These are phyloP conservation scores for Aptenodytes forsteri DNA, from an alignment of 2,113 vertebrate species.

Conservation along the genomic window DNA sequence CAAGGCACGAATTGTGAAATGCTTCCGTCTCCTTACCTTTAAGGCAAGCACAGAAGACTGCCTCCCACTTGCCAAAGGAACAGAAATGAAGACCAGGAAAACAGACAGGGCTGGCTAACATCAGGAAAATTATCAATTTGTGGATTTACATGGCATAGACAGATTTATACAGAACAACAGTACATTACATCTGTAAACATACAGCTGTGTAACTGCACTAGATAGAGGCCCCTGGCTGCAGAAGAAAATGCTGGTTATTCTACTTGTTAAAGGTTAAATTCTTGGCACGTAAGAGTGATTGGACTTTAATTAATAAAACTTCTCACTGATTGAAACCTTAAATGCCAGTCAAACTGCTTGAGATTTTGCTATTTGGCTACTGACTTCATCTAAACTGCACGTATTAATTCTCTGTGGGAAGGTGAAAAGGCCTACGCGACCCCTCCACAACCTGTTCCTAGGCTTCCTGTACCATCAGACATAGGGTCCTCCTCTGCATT, in stretches of 20 bases:
- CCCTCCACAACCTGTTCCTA: background rate
- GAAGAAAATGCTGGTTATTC: background rate
- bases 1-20: background rate
- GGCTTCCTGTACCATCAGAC: background rate
- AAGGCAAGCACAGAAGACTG: background rate
- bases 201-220: background rate
- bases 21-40: background rate
- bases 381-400: background rate
- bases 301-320: background rate
- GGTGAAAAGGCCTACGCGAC: accelerated
- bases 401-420: background rate
- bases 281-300: background rate
- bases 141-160: background rate
- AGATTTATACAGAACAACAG: background rate
- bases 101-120: background rate
- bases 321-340: background rate
- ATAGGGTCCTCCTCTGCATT: accelerated
- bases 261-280: background rate
- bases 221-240: background rate
- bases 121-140: background rate
- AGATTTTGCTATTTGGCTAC: background rate
- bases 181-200: background rate
- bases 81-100: background rate
- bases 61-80: background rate
- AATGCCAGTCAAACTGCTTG: background rate